Evolutionary conservation across 2,797 vertebrate genomes (phyloP).

Genomic region (Lithobates pipiens): DNA sequence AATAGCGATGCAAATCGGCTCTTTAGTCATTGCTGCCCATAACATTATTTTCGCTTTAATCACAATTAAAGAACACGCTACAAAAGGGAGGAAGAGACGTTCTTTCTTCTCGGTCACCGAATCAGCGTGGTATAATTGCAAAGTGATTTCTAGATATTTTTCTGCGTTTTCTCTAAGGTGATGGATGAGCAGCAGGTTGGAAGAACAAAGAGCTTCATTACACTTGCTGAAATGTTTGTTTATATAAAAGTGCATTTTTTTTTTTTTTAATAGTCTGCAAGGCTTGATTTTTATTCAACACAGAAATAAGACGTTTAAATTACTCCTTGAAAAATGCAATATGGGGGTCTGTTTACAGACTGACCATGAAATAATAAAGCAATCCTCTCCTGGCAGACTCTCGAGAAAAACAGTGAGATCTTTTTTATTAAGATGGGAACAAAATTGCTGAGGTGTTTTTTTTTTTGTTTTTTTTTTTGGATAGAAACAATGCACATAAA

Average conservation of each 20-base stretch:
- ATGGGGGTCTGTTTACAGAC: no score
- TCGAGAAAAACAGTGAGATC: no score
- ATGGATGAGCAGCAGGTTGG: constrained; percentile 11
- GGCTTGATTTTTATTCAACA: no score
- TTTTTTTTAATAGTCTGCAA: not conserved
- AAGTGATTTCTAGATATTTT: constrained; percentile 42
- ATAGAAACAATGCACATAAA: no score
- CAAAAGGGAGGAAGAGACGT: not conserved
- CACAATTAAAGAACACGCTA: constrained; percentile 34
- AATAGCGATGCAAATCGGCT: constrained; percentile 25
- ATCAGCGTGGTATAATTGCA: constrained; percentile 47
- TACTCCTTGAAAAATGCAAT: no score
- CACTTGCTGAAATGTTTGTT: constrained; percentile 7
- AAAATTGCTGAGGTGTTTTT: no score
- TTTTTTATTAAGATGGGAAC: no score
- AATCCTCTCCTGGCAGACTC: no score
- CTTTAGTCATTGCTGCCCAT: constrained; percentile 45
- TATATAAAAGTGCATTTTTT: constrained; percentile 9
- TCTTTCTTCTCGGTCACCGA: constrained; percentile 39
- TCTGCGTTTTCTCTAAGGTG: constrained; percentile 34
- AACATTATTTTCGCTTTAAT: constrained; percentile 55
- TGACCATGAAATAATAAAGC: no score
- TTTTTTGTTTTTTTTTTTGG: no score
- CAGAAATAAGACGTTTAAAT: no score
- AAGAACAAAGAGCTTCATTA: constrained; percentile 27